Conservation (phyloP, 2,797 vertebrate species). For the Atherinosoma microstoma region DNA sequence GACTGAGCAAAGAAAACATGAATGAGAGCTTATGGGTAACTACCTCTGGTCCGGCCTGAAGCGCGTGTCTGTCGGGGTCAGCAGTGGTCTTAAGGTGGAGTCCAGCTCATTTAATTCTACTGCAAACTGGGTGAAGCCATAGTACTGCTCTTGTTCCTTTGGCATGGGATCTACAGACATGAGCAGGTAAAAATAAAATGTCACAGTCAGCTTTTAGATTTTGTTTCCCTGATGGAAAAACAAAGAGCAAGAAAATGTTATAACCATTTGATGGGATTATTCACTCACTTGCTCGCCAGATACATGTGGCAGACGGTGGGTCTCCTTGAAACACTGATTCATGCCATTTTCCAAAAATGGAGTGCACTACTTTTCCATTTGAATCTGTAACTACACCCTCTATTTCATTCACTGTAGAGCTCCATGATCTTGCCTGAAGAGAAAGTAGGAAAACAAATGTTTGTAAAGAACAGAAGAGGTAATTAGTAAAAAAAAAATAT, state of each 20-base stretch:
- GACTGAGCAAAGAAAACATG: background rate
- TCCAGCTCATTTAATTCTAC: conserved; percentile 95
- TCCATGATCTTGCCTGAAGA: conserved; percentile 93
- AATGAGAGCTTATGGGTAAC: conserved; percentile 4
- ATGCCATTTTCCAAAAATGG: conserved; percentile 96
- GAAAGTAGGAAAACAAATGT: background rate
- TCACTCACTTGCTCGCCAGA: conserved; percentile 97
- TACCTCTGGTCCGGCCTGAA: conserved; percentile 98
- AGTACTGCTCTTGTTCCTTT: conserved; percentile 90
- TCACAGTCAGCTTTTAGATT: background rate
- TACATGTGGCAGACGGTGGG: conserved; percentile 87
- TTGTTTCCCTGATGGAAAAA: background rate
- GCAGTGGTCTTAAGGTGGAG: conserved; percentile 78
- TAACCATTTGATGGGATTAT: background rate
- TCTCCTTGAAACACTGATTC: conserved; percentile 92
- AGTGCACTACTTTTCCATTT: conserved; percentile 86
- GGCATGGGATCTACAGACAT: conserved; percentile 89
- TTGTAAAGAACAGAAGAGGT: background rate
- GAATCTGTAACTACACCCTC: conserved; percentile 90
- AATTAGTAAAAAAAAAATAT: background rate
- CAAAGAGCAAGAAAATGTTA: background rate
- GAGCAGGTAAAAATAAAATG: background rate
- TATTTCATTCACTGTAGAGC: conserved; percentile 90
- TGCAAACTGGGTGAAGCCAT: conserved; percentile 96
- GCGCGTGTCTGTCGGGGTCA: conserved; percentile 93